Base-by-base conservation (phyloP, 2,113 vertebrate species). In the Paralichthys olivaceus region DNA sequence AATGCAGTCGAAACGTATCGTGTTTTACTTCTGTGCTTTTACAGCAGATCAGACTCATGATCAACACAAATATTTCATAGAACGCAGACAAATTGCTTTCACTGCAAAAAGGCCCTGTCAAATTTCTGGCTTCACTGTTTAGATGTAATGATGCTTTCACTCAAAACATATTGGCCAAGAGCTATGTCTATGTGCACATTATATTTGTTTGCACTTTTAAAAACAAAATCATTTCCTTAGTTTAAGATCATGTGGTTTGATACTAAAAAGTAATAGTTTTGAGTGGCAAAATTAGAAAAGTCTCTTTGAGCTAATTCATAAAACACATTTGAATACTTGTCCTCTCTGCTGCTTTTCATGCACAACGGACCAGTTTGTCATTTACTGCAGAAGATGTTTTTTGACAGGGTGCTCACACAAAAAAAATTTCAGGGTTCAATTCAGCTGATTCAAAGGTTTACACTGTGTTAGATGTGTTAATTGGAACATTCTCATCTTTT, bases 331-430 rank as follows among this genome's bases (percentile, higher is more conserved):
- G 65, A 70, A 68, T 54, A 29, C 29, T 32, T 64, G 49, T 12
- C 26, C 32, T 85, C 77, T 51, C 62, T 72, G 71, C n/a, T n/a
- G n/a, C n/a, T n/a, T n/a, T n/a, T n/a, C n/a, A n/a, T n/a, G n/a
- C n/a, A n/a, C 70, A 73, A 69, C 73, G 69, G 64, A 60, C 7
- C 66, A 75, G n/a, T 74, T 40, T 60, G 34, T 77, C 69, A 60
- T 83, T 28, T 4, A 37, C 60, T 9, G 49, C 26, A 34, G 63
- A 40, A 8, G 22, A 57, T 70, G 8, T 34, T 34, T 34, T 74
- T 80, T 57, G n/a, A 77, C 55, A 60, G 59, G 60, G 54, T 43
- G 26, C 40, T 69, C 49, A 37, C 23, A 74, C 51, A 74, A 45
- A 58, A 61, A 23, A 51, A 70, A 79, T 75, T 70, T 47, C 57